Base-by-base conservation (phyloP, 2,888 invertebrate genomes). In the Lochmaea capreae region DNA sequence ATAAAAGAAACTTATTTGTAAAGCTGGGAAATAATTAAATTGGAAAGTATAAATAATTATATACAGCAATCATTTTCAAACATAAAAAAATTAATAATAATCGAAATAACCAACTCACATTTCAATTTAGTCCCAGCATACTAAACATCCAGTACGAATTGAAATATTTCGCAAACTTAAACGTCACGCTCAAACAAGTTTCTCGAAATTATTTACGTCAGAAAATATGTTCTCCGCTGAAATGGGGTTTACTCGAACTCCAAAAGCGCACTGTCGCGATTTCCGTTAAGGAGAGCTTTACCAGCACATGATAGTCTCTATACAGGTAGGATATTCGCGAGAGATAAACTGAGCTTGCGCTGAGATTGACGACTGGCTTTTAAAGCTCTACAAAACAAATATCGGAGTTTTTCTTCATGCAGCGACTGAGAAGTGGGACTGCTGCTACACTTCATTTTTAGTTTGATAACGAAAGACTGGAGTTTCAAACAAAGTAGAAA, bases 311-410 rank as follows among this genome's bases (percentile, higher is more conserved):
- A n/a, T 61, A 42, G 42, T 43, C 43, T 63, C 43, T 18, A 43
- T 43, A 63, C 62, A 63, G 62, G 62, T 63, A 12, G 43, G 43
- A 63, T 43, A 43, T 63, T 63, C 18, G 42, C 62, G 16, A 18
- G 11, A 43, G 16, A 63, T 18, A 43, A 18, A 43, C 62, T 63
- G 62, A 63, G 62, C 18, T 43, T 63, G 62, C 62, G 62, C 62
- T 42, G 12, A n/a, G 43, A 33, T 63, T 39, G 42, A 18, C 42
- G 54, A 43, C 62, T 42, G 18, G 39, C 16, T 63, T 63, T 63
- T 42, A 43, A 63, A 63, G 62, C 42, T 18, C 62, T 18, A 63
- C 43, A 63, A 63, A 63, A 42, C 62, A 63, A 63, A 63, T 16
- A 63, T 16, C 42, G 42, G 18, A 39, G 43, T 43, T 63, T 63